These are phyloP conservation scores for Drosophila biarmipes DNA, from an alignment of 1,140 invertebrate genomes.

Conservation along the genomic window DNA sequence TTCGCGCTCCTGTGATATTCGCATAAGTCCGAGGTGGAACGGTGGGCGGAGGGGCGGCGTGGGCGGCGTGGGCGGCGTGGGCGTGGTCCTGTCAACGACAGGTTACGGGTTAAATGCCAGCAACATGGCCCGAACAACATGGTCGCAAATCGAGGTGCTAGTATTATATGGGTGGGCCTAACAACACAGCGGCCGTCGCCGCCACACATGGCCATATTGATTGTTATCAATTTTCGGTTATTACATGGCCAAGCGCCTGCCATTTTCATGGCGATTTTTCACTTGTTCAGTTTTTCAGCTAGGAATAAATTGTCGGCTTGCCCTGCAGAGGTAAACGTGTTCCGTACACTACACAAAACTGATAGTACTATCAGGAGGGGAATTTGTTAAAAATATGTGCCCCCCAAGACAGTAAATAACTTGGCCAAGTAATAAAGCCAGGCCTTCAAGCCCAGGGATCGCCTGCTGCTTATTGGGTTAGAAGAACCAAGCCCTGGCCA, in stretches of 20 bases:
- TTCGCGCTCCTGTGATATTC: constrained; percentile 44
- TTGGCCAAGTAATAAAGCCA: constrained; percentile 33
- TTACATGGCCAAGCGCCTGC: constrained; percentile 72
- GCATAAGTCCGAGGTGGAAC: constrained; percentile 43
- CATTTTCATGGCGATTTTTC: constrained; percentile 76
- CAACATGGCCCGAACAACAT: constrained; percentile 43
- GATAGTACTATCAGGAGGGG: background rate
- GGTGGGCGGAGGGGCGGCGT: background rate
- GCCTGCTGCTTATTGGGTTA: constrained; percentile 12
- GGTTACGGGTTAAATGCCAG: constrained; percentile 78
- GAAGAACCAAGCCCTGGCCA: constrained; percentile 11
- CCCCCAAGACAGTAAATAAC: constrained; percentile 26
- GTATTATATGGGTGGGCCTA: constrained; percentile 26
- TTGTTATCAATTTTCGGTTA: constrained; percentile 80
- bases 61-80: constrained; percentile 1
- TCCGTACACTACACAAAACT: background rate
- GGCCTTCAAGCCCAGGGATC: constrained; percentile 5
- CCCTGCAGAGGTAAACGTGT: constrained; percentile 17
- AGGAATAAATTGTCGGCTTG: constrained; percentile 19
- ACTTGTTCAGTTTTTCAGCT: constrained; percentile 44
- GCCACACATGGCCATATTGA: constrained; percentile 73
- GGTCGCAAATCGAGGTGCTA: constrained; percentile 19
- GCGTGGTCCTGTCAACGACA: constrained; percentile 71
- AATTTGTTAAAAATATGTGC: background rate
- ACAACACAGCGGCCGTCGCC: constrained; percentile 34